A percentile compares a stretch with the other conserved stretches of the same genome.
phyloP scores from a whole-genome alignment of 2,888 invertebrate species.

The Exocentrus adspersus region DNA sequence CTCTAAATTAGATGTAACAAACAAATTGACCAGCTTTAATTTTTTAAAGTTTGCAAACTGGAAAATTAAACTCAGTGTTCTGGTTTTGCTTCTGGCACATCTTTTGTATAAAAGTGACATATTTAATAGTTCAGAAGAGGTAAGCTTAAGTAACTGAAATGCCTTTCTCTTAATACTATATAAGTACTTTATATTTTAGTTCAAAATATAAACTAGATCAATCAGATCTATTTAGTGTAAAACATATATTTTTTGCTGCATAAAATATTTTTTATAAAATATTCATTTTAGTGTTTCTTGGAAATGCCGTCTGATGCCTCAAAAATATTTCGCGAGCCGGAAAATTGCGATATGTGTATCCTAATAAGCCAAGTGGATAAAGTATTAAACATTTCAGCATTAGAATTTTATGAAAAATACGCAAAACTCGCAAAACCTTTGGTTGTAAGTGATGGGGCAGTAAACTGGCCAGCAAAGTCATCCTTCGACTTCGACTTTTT shows the following conservation, averaged over 20 bases:
- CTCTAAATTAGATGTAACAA: constrained; percentile 29
- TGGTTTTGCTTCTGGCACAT: constrained; percentile 25
- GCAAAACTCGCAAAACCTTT: constrained; percentile 85
- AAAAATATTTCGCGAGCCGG: constrained; percentile 77
- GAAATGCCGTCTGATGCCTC: constrained; percentile 56
- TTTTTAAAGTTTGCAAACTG: constrained; percentile 17
- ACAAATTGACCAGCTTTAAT: constrained; percentile 1
- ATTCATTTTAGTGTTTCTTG: constrained; percentile 55
- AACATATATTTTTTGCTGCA: too few species aligned
- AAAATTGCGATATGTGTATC: constrained; percentile 81
- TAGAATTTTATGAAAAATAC: constrained; percentile 77
- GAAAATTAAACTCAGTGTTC: constrained; percentile 29
- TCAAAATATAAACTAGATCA: too few species aligned
- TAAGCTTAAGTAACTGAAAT: too few species aligned
- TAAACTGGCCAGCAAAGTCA: constrained; percentile 81
- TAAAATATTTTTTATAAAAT: too few species aligned
- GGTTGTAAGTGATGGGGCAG: constrained; percentile 84
- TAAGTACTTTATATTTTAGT: too few species aligned
- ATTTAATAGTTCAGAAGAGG: constrained; percentile 33
- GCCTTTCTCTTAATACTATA: too few species aligned
- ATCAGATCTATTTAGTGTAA: too few species aligned
- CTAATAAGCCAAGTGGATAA: constrained; percentile 73
- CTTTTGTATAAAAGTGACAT: constrained; percentile 26
- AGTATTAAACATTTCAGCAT: constrained; percentile 72
- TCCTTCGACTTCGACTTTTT: constrained; percentile 79